Conservation (phyloP, 2,888 invertebrate genomes). For the Tachina lurida region DNA sequence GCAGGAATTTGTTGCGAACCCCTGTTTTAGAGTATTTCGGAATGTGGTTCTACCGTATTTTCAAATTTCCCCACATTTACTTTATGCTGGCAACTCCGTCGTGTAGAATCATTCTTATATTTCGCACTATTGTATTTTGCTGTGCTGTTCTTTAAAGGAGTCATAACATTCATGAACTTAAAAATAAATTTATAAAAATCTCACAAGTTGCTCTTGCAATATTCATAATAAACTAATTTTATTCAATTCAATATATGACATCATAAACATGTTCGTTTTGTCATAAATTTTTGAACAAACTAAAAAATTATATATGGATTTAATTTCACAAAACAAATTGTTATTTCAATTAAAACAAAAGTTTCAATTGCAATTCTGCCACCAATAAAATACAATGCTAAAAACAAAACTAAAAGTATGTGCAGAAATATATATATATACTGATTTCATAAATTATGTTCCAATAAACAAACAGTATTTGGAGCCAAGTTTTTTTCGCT, state of each 20-base stretch:
- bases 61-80: no score
- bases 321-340: constrained; percentile 15
- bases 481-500: constrained; percentile 14
- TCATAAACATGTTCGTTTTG: background rate
- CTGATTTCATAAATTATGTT: background rate
- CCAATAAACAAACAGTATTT: background rate
- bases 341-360: background rate
- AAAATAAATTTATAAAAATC: no score
- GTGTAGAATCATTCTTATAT: no score
- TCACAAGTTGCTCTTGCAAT: no score
- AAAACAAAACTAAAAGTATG: background rate
- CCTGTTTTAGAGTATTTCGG: no score
- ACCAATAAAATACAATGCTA: background rate
- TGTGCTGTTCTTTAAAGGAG: no score
- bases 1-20: no score
- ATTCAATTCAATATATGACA: background rate
- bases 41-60: no score
- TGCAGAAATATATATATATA: background rate
- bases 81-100: no score
- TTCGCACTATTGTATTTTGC: no score
- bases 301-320: constrained; percentile 29
- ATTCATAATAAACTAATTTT: no score
- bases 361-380: background rate
- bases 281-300: background rate
- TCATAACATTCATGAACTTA: no score